Evolutionary conservation across 2,113 vertebrate genomes (phyloP), one percentile per base, ranked within the genome.

Genomic region (Sinocyclocheilus anophthalmus): DNA sequence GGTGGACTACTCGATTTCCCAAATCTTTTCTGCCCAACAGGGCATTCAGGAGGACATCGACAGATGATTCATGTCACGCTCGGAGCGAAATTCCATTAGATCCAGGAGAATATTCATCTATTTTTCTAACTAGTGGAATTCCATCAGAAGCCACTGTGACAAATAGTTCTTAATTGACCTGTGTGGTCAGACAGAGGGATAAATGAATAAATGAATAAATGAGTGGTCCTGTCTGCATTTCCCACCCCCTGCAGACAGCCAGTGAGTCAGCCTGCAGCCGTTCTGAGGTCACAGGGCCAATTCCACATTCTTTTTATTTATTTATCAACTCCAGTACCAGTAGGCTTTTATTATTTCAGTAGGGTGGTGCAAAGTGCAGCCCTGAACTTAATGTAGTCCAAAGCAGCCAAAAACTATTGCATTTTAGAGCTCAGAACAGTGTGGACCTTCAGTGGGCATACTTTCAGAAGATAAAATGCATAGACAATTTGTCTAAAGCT

Each of bases 301-400:
- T 89, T 88, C 87, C 48, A 57, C 88, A 82, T 57, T 81, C 73
- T 82, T 20, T 88, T 90, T 50, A 85, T 83, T 90, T 84, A 90
- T 90, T 88, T 50, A 89, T 33, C 48, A 50, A 73, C 86, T 24
- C 48, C 86, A 37, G 45, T 26, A 67, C 48, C n/a, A 87, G 26
- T 81, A 45, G n/a, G 39, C 79, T 87, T 81, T 81, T 67, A 81
- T 84, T 24, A 57, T 77, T 69, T 84, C 48, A n/a, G 4, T 9
- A 76, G 82, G 59, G 48, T 82, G 76, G 33, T 87, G 83, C 42
- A 30, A 48, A 70, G 57, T 79, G 42, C 53, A 9, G 4, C 26
- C 5, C 24, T 24, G 10, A 24, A n/a, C 45, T 39, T 78, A 33
- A 55, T 50, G 55, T 24, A 81, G 76, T 50, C 65, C 14, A 50